phyloP scores from a whole-genome alignment of 2,113 vertebrate species.

The Chamaea fasciata region DNA sequence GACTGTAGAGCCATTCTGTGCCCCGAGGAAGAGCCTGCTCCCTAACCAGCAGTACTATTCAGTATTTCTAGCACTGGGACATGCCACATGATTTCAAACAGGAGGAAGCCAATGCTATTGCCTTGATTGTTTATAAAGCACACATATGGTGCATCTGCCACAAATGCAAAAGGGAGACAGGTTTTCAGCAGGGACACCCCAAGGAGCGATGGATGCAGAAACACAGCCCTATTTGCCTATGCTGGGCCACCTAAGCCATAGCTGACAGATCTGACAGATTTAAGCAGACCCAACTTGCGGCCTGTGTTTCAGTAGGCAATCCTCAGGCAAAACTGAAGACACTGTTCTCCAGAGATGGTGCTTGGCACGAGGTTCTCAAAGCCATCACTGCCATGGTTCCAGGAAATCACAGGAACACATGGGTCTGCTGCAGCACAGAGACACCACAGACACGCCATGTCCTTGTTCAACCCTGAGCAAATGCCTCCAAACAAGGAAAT shows the following conservation, averaged over 20 bases:
- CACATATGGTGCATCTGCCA: background rate
- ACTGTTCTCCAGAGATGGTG: background rate
- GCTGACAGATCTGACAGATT: background rate
- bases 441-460: accelerated
- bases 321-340: background rate
- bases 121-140: background rate
- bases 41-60: background rate
- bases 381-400: accelerated
- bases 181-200: background rate
- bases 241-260: accelerated
- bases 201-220: background rate
- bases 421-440: background rate
- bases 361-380: background rate
- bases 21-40: background rate
- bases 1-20: background rate
- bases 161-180: background rate
- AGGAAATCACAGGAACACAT: accelerated
- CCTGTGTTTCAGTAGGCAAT: background rate
- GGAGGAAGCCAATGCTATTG: background rate
- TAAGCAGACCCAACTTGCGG: background rate
- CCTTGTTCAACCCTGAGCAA: background rate
- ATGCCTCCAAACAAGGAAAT: background rate
- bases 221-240: background rate
- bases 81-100: background rate
- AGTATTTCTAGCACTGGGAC: background rate